Base-by-base conservation (phyloP, 2,888 invertebrate genomes). In the Tipula helvola region DNA sequence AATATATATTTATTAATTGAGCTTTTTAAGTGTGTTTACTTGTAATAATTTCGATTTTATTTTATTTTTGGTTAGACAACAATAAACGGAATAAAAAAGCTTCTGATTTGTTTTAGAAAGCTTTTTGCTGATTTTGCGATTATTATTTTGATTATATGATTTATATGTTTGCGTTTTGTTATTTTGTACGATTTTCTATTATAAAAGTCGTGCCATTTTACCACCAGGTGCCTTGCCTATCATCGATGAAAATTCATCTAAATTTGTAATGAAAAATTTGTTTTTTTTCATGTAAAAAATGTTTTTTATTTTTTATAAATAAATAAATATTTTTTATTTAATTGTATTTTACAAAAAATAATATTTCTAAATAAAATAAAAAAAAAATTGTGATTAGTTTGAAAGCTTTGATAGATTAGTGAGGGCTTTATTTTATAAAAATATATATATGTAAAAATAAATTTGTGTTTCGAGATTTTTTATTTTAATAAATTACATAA, bases 181-280 rank as follows among this genome's bases (percentile, higher is more conserved):
- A 86, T 86, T 36, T 57, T 57, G 36, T 36, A 36, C 52, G 86
- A 36, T 52, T 86, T 84, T 84, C 41, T 86, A 86, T 87, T 90
- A 91, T 89, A 91, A 91, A 89, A 91, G 90, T 89, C 91, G 90
- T 89, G 91, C 91, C 91, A 91, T 91, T 90, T 91, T 91, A 88
- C 91, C 91, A 89, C 91, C 90, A 87, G 91, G 90, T 88, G 91
- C 89, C 90, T 91, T 91, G 90, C 91, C 91, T 90, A 91, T 91
- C 91, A 91, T 91, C 88, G 91, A 90, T 88, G 91, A 91, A 89
- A 91, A 91, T 89, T 91, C 91, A 91, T 91, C 91, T 91, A 90
- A 90, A 90, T 88, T 88, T 86, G 86, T 71, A 71, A 71, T 71
- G 28, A 71, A 71, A 71, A 71, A 71, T 71, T 28, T 1, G 28